Base-by-base conservation (phyloP, 64 coral and sea anemone genomes). In the Dendrophyllia cribrosa region DNA sequence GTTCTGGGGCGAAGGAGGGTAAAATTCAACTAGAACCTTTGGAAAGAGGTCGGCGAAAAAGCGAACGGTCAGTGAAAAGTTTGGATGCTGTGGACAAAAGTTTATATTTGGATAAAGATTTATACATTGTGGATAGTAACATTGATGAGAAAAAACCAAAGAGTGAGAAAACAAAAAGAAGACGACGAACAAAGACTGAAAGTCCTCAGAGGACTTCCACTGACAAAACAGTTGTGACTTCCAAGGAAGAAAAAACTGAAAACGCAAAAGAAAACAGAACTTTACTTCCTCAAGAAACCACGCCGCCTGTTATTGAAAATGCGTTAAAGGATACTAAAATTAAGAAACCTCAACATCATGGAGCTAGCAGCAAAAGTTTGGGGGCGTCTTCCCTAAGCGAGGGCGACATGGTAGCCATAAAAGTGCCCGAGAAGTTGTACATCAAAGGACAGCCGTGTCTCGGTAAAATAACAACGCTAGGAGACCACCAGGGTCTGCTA, bases 401-500 rank as follows among this genome's bases (percentile, higher is more conserved):
- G 75, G 97, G 97, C 3, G 97, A 99, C 72, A 91, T 96, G 47
- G 77, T 99, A 9, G 97, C 94, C 26, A 94, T 99, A 19, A 96
- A 88, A 84, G 97, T 99, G 10, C 91, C 97, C 19, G 88, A 93
- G 70, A 94, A 99, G 86, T 65, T 96, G 8, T 99, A 94, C 75
- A 99, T 99, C 7, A 99, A 94, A 72, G 97, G 97, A 24, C 97
- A 99, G 59, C 97, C 97, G 10, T 99, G 97, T 52, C 76, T 99
- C 59, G 97, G 97, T 43, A 94, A 93, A 91, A 82, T 99, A 43
- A 91, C 78, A 22, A 59, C 91, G 7, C 61, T 88, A 14, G 74
- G 76, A 22, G 91, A 99, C 45, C 86, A 88, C 44, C 75, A 87
- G n/a, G 94, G 91, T 6, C 74, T 93, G 59, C 55, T 96, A 8